Percentiles rank a stretch among this genome's conserved stretches.
Evolutionary conservation across 2,888 invertebrate genomes (phyloP).

Genomic region (Druceiella hillmani): DNA sequence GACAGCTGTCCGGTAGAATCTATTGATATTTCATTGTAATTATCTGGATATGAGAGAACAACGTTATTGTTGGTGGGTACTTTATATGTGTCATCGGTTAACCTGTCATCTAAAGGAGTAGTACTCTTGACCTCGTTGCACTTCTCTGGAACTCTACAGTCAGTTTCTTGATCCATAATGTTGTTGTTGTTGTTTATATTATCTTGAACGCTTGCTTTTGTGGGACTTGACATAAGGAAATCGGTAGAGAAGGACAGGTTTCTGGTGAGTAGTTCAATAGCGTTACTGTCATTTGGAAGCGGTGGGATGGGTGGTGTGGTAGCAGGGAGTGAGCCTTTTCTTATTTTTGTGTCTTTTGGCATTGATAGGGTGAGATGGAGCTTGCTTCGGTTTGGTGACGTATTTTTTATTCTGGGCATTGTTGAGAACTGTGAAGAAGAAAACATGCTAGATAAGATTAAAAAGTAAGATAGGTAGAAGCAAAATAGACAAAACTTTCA

Average conservation of each 20-base stretch:
- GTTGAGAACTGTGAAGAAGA: conserved; percentile 52
- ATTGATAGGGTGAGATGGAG: conserved; percentile 41
- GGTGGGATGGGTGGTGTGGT: conserved; percentile 27
- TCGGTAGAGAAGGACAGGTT: conserved; percentile 48
- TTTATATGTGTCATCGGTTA: conserved; percentile 40
- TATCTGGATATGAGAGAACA: conserved; percentile 37
- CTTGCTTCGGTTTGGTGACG: conserved; percentile 41
- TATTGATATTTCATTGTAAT: conserved; percentile 48
- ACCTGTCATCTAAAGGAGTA: conserved; percentile 24
- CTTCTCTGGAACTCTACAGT: neutral
- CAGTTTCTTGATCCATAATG: conserved; percentile 29
- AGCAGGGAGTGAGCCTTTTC: conserved; percentile 30
- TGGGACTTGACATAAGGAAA: conserved; percentile 28
- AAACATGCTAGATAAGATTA: conserved; percentile 10
- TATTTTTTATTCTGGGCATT: conserved; percentile 54
- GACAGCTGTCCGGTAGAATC: conserved; percentile 45
- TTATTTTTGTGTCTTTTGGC: conserved; percentile 43
- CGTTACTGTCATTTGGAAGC: conserved; percentile 33
- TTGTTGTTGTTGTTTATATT: conserved; percentile 42
- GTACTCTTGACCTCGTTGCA: neutral
- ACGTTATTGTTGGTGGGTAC: conserved; percentile 43
- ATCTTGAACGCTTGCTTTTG: conserved; percentile 35
- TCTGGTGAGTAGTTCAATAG: conserved; percentile 44
- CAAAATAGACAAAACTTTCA: no score
- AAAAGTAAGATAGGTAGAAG: conserved; percentile 2